Evolutionary conservation across 2,113 vertebrate species (phyloP).

Genomic region (Melanostigma gelatinosum): DNA sequence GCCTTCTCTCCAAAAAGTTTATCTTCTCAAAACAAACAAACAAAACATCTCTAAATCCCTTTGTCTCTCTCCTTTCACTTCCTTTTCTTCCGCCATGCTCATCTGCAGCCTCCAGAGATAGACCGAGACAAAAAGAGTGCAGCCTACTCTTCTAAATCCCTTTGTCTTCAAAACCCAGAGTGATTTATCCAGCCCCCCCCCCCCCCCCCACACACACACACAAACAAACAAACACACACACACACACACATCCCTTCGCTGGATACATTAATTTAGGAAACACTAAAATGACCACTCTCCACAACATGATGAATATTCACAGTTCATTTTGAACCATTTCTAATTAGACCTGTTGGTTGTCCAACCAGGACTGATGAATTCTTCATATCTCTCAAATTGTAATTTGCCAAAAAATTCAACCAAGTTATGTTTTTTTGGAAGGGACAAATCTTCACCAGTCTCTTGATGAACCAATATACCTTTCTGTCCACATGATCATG

Average conservation of each 20-base stretch:
- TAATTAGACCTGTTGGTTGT: neutral
- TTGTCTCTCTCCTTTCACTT: slow-evolving; percentile 41
- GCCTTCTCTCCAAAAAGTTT: slow-evolving; percentile 12
- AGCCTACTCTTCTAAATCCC: too few species aligned
- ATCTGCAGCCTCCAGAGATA: slow-evolving; percentile 42
- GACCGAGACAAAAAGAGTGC: slow-evolving; percentile 38
- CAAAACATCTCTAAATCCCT: slow-evolving; percentile 50
- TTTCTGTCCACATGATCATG: neutral
- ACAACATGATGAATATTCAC: neutral
- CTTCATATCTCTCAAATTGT: neutral
- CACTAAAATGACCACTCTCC: neutral
- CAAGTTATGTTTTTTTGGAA: too few species aligned
- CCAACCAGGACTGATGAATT: neutral
- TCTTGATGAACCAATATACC: neutral
- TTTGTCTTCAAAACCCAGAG: slow-evolving; percentile 54
- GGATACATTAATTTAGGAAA: slow-evolving; percentile 29
- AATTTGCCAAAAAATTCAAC: too few species aligned
- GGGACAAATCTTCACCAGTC: too few species aligned
- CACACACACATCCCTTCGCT: slow-evolving; percentile 1
- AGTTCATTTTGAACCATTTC: slow-evolving; percentile 1
- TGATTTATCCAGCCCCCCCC: slow-evolving; percentile 46
- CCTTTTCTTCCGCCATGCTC: slow-evolving; percentile 39
- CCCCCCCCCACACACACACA: slow-evolving; percentile 25
- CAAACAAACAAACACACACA: neutral
- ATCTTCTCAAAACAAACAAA: slow-evolving; percentile 35